phyloP scores from a whole-genome alignment of 2,888 invertebrate genomes.

The Trachelus tabidus region DNA sequence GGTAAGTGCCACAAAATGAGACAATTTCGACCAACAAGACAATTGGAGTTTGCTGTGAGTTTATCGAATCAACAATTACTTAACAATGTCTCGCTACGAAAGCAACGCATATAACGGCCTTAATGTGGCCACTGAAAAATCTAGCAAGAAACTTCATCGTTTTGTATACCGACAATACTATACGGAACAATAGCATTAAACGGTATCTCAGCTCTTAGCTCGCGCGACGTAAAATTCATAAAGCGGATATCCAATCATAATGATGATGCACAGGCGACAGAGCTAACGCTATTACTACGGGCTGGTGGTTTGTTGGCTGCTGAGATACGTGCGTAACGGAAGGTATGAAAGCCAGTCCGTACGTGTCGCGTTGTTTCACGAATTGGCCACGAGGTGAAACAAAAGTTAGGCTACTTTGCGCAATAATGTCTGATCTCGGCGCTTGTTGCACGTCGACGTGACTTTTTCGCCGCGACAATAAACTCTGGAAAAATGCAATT shows the following conservation, averaged over 20 bases:
- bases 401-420: not conserved
- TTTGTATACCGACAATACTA: not conserved
- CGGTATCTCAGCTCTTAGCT: not conserved
- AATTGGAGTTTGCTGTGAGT: not conserved
- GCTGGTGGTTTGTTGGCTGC: not conserved
- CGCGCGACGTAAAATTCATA: not conserved
- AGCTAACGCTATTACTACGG: not conserved
- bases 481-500: not conserved
- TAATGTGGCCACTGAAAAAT: not conserved
- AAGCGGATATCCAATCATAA: not conserved
- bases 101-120: not conserved
- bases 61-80: not conserved
- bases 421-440: not conserved
- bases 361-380: not conserved
- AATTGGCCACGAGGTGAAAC: not conserved
- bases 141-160: not conserved
- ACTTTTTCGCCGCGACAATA: not conserved
- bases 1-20: not conserved
- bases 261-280: not conserved
- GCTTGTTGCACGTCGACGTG: not conserved
- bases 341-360: not conserved
- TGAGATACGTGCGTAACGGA: not conserved
- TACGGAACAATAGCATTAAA: not conserved
- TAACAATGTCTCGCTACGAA: not conserved
- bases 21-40: no score